Evolutionary conservation across 2,797 vertebrate genomes (phyloP).

Genomic region (Tauraco hartlaubi): DNA sequence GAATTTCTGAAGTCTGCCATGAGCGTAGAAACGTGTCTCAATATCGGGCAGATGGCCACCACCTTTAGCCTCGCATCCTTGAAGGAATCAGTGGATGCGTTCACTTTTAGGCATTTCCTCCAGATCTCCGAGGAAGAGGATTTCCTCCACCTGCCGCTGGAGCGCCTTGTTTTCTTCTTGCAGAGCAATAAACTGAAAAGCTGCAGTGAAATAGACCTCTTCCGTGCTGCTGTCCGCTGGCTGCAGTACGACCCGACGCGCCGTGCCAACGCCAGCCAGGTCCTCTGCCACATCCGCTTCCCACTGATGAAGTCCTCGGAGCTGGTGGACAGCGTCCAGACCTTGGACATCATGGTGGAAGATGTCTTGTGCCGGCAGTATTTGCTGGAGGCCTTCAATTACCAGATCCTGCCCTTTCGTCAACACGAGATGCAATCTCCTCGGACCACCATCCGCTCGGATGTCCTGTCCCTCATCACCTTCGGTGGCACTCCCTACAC

Average conservation of each 20-base stretch:
- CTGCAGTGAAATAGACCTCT: constrained; percentile 94
- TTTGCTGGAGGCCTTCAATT: constrained; percentile 96
- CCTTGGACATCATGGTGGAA: constrained; percentile 95
- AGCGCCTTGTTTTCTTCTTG: constrained; percentile 95
- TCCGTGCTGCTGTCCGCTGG: constrained; percentile 92
- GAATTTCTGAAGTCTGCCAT: constrained; percentile 98
- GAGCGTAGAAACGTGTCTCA: constrained; percentile 97
- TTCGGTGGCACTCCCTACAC: constrained; percentile 98
- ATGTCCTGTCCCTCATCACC: constrained; percentile 88
- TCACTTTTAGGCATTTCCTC: constrained; percentile 95
- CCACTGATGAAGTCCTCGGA: constrained; percentile 95
- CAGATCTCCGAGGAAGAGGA: constrained; percentile 96
- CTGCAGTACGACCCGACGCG: constrained; percentile 88
- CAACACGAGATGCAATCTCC: constrained; percentile 96
- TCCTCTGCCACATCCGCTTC: constrained; percentile 95
- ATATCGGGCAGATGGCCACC: constrained; percentile 98
- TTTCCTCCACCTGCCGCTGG: constrained; percentile 94
- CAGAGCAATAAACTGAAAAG: constrained; percentile 96
- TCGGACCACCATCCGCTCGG: constrained; percentile 90
- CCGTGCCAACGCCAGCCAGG: constrained; percentile 84
- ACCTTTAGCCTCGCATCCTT: constrained; percentile 94
- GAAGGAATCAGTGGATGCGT: constrained; percentile 94
- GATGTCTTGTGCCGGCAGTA: constrained; percentile 93
- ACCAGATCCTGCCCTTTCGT: constrained; percentile 96
- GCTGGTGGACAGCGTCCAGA: constrained; percentile 96